A percentile compares a stretch with the other conserved stretches of the same genome.
phyloP scores from a whole-genome alignment of 2,113 vertebrate species.

The Spilogale gracilis region DNA sequence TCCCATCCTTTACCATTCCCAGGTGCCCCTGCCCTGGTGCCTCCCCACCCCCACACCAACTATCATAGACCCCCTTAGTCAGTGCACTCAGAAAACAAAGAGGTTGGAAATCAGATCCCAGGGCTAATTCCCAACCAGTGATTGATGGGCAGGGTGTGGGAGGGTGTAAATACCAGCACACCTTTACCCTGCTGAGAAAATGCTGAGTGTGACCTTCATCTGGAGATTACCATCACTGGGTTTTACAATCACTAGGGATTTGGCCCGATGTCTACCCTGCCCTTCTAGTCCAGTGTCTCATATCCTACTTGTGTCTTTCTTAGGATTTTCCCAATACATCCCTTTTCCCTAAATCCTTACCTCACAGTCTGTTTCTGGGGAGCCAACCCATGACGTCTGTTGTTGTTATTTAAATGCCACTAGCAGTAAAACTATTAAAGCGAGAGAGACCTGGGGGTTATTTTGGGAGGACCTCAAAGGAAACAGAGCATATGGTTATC shows the following conservation, averaged over 20 bases:
- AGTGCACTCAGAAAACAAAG: background rate
- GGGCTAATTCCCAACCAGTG: background rate
- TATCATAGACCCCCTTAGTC: background rate
- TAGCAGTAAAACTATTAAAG: background rate
- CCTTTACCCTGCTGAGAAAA: background rate
- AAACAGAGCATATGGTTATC: background rate
- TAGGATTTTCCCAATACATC: background rate
- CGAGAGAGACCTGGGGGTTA: background rate
- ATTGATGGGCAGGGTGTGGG: no score
- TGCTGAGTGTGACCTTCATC: background rate
- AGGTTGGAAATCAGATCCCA: background rate
- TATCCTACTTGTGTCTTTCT: background rate
- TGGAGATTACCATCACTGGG: background rate
- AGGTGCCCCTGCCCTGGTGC: accelerated
- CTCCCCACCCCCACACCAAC: accelerated
- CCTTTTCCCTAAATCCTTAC: background rate
- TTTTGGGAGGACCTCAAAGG: background rate
- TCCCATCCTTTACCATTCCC: background rate
- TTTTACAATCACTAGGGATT: background rate
- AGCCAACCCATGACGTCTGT: background rate
- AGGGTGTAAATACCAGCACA: no score
- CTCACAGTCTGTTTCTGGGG: background rate
- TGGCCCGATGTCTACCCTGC: background rate
- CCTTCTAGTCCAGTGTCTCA: background rate
- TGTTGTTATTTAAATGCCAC: background rate